Conservation (phyloP, 2,113 vertebrate genomes). For the Callospermophilus lateralis region DNA sequence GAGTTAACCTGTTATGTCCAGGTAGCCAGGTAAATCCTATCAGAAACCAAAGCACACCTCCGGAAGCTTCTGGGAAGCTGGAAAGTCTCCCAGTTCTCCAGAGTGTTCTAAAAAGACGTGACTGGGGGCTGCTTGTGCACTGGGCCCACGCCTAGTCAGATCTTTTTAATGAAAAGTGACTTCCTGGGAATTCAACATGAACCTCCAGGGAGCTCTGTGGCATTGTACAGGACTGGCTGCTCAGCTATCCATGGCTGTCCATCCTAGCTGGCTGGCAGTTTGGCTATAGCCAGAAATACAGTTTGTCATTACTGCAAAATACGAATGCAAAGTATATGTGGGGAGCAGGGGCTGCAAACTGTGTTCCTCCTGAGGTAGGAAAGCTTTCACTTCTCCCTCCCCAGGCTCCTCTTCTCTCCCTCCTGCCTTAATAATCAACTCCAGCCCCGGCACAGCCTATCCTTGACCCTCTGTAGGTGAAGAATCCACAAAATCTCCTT, state of each 20-base stretch:
- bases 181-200: constrained; percentile 33
- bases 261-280: neutral
- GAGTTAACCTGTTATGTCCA: neutral
- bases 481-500: neutral
- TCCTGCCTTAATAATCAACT: neutral
- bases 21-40: neutral
- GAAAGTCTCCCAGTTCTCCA: neutral
- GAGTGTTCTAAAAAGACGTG: neutral
- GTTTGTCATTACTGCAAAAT: neutral
- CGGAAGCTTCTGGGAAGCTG: neutral
- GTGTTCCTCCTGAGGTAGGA: neutral
- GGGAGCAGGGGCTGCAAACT: neutral
- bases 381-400: neutral
- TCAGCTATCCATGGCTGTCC: accelerated
- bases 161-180: neutral
- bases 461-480: neutral
- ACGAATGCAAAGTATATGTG: neutral
- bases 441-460: neutral
- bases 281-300: neutral
- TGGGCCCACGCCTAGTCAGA: neutral
- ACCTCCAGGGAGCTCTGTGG: neutral
- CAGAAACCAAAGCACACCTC: neutral
- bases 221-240: neutral
- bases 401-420: neutral
- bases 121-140: neutral